phyloP scores from a whole-genome alignment of 2,888 invertebrate species.

The Lasius fuliginosus region DNA sequence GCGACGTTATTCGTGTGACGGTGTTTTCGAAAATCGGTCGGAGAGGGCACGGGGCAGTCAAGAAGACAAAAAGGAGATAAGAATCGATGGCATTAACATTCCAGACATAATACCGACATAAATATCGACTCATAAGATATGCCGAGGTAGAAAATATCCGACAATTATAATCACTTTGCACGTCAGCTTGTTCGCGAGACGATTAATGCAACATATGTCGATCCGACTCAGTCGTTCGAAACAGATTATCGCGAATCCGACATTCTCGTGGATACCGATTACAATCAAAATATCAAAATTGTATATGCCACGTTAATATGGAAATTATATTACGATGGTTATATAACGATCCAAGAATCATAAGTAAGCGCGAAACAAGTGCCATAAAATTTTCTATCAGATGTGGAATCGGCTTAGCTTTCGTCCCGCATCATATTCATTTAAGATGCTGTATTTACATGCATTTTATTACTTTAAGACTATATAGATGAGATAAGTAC shows the following conservation, averaged over 20 bases:
- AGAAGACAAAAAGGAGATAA: conserved; percentile 41
- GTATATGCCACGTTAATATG: neutral
- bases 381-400: conserved; percentile 10
- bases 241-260: conserved; percentile 5
- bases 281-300: conserved; percentile 46
- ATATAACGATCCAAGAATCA: conserved; percentile 44
- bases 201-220: conserved; percentile 63
- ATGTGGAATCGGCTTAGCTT: neutral
- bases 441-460: conserved; percentile 21
- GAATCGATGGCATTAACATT: conserved; percentile 74
- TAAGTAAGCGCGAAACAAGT: conserved; percentile 25
- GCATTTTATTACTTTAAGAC: conserved; percentile 44
- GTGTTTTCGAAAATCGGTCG: conserved; percentile 46
- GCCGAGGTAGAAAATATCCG: conserved; percentile 78
- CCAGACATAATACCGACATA: conserved; percentile 77
- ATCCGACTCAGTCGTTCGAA: conserved; percentile 41
- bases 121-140: conserved; percentile 77
- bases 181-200: conserved; percentile 61
- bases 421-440: neutral
- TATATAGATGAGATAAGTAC: conserved; percentile 56
- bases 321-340: conserved; percentile 31
- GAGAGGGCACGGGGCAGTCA: neutral
- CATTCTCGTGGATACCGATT: conserved; percentile 22
- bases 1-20: neutral
- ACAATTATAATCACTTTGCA: conserved; percentile 78